phyloP scores from a whole-genome alignment of 2,113 vertebrate species.

The Vulpes vulpes region DNA sequence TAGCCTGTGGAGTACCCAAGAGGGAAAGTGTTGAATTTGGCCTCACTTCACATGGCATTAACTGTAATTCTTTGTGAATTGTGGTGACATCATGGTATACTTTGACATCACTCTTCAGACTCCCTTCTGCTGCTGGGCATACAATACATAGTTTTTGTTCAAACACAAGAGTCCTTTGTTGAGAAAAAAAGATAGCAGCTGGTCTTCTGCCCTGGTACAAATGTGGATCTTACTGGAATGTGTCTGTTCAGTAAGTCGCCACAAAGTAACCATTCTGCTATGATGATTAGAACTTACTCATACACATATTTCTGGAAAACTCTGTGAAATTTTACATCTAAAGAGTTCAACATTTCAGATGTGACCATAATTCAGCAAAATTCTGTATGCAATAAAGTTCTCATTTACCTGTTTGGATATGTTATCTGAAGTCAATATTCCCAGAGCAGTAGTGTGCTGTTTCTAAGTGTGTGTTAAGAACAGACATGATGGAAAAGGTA shows the following conservation, averaged over 20 bases:
- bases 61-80: constrained; percentile 83
- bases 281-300: constrained; percentile 3
- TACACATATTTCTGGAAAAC: constrained; percentile 35
- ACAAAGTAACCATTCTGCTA: constrained; percentile 79
- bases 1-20: constrained; percentile 77
- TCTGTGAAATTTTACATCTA: constrained; percentile 52
- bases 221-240: constrained; percentile 58
- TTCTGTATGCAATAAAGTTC: background rate
- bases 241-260: constrained; percentile 54
- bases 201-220: constrained; percentile 58
- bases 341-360: constrained; percentile 58
- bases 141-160: constrained; percentile 74
- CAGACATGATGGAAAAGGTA: background rate
- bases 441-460: background rate
- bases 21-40: constrained; percentile 81
- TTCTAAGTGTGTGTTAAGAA: background rate
- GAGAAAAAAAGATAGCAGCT: constrained; percentile 73
- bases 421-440: constrained; percentile 33
- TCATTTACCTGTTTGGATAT: background rate
- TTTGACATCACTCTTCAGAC: constrained; percentile 78
- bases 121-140: constrained; percentile 72
- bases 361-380: constrained; percentile 64
- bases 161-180: constrained; percentile 81
- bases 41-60: constrained; percentile 79
- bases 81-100: constrained; percentile 80